Conservation (phyloP, 2,797 vertebrate species). For the Pangasius sanitwongsei region DNA sequence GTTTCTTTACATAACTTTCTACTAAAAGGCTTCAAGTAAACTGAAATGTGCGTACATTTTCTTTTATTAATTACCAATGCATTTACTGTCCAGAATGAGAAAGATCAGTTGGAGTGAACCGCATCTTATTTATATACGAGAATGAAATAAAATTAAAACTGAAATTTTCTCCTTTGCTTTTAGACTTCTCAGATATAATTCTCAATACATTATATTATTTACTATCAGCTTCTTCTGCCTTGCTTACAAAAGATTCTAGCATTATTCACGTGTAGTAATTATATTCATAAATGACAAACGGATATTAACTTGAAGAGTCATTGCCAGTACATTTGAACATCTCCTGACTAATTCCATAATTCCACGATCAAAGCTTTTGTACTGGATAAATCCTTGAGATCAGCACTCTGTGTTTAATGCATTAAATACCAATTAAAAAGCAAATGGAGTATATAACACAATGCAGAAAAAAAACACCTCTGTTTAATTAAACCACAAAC, state of each 20-base stretch:
- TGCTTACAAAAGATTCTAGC: background rate
- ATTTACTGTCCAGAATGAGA: background rate
- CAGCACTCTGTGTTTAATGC: background rate
- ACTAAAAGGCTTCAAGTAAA: background rate
- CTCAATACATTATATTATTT: background rate
- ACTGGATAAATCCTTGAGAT: background rate
- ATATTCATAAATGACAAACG: too few relatives aligned
- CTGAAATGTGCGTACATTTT: background rate
- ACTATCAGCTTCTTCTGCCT: background rate
- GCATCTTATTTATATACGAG: background rate
- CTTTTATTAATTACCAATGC: background rate
- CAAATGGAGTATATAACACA: background rate
- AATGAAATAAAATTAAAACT: background rate
- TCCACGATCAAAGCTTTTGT: background rate
- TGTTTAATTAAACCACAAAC: background rate
- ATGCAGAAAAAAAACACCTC: background rate
- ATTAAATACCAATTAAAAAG: background rate
- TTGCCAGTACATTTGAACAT: background rate
- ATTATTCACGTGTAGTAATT: background rate
- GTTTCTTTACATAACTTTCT: background rate
- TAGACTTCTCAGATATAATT: background rate
- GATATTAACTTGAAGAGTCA: too few relatives aligned
- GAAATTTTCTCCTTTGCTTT: background rate
- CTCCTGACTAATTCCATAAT: background rate
- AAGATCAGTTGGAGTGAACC: background rate